Percentiles rank a stretch among this genome's conserved stretches.
phyloP scores from a whole-genome alignment of 2,797 vertebrate species.

The Etheostoma perlongum region DNA sequence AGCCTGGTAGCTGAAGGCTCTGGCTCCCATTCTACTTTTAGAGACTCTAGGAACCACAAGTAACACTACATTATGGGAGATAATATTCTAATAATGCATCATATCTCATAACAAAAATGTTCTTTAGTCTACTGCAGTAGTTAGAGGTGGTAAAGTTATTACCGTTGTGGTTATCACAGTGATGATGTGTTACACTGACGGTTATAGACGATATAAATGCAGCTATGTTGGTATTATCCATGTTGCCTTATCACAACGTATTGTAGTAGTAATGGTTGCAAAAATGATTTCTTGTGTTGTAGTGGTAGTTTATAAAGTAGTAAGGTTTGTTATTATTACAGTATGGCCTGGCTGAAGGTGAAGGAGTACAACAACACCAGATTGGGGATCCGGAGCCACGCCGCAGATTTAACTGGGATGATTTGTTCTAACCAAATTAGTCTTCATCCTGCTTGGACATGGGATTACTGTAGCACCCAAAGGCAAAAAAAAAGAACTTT shows the following conservation, averaged over 20 bases:
- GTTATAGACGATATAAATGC: background rate
- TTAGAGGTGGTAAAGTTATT: no score
- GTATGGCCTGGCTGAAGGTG: background rate
- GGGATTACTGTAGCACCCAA: slow-evolving; percentile 50
- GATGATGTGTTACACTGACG: background rate
- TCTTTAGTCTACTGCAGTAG: no score
- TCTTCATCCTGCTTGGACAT: slow-evolving; percentile 38
- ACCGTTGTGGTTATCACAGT: background rate
- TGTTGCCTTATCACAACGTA: background rate
- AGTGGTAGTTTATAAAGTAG: background rate
- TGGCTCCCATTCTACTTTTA: no score
- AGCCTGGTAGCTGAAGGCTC: no score
- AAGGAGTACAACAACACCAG: slow-evolving; percentile 3
- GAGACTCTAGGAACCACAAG: no score
- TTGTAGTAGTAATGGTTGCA: background rate
- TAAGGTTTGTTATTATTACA: background rate
- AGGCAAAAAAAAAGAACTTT: slow-evolving; percentile 30
- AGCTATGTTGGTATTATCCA: background rate
- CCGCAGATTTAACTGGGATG: slow-evolving; percentile 28
- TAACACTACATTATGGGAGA: no score
- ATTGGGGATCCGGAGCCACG: background rate
- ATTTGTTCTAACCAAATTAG: slow-evolving; percentile 29
- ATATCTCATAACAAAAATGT: no score
- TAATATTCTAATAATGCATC: no score
- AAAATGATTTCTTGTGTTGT: background rate